Base-by-base conservation (phyloP, 1,140 invertebrate species). In the Physella acuta region DNA sequence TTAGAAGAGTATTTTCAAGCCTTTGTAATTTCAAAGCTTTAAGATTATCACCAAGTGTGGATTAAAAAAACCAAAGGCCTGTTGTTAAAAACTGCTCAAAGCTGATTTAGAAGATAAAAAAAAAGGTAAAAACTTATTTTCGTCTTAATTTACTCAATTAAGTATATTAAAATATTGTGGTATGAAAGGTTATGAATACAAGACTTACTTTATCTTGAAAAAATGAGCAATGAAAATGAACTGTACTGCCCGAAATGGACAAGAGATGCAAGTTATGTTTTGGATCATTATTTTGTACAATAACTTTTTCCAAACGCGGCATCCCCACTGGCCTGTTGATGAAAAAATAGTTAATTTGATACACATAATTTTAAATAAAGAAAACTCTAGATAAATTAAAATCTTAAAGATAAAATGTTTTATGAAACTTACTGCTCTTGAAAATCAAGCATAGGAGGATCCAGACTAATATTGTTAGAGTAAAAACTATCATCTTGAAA, bases 191-290 rank as follows among this genome's bases (percentile, higher is more conserved):
- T n/a, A n/a, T n/a, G n/a, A n/a, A n/a, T n/a, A n/a, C n/a, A 44
- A 11, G 5, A 78, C 78, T 76, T 84, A 94, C 92, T 88, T 93
- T 94, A 80, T 93, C 90, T 85, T 93, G 90, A 87, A 94, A 94
- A 88, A 94, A 95, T 74, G 93, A 94, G 83, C 93, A 93, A 85
- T 94, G 92, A 88, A 95, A 95, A 86, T 93, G 91, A 69, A 91
- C 89, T 68, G 91, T 94, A 82, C 90, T 93, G 74, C 93, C 93
- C 58, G 92, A 93, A 83, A 95, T 93, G 56, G 93, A 93, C 80
- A 91, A 89, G 78, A 95, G 87, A 84, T 93, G 91, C 78, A 95
- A 89, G 75, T 89, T 93, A 82, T 87, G 89, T 81, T 90, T 89
- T 72, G 87, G 87, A 87, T 92, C 90, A 80, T 88, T 88, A 86